Evolutionary conservation across 2,113 vertebrate species (phyloP).

Genomic region (Danionella cerebrum): DNA sequence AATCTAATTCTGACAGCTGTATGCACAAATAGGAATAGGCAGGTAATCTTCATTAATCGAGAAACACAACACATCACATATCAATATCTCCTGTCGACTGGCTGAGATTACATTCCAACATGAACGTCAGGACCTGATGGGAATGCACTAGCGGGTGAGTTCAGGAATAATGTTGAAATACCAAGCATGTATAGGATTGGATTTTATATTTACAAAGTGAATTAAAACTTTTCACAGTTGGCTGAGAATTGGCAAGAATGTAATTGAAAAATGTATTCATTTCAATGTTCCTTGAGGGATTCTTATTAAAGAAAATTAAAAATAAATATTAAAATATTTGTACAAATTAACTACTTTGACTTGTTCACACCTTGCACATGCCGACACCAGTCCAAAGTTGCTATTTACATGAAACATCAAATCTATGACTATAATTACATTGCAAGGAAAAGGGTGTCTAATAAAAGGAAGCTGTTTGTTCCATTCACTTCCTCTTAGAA

Average conservation of each 20-base stretch:
- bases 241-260: neutral
- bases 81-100: slow-evolving; percentile 61
- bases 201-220: neutral
- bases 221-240: neutral
- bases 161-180: neutral
- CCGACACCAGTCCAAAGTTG: too few relatives aligned
- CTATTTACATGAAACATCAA: too few relatives aligned
- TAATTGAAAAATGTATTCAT: neutral
- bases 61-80: slow-evolving; percentile 61
- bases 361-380: too few relatives aligned
- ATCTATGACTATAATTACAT: too few relatives aligned
- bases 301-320: neutral
- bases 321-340: neutral
- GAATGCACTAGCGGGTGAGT: slow-evolving; percentile 47
- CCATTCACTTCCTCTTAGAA: too few relatives aligned
- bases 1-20: slow-evolving; percentile 65
- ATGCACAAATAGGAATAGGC: slow-evolving; percentile 65
- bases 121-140: slow-evolving; percentile 67
- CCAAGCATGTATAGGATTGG: neutral
- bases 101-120: slow-evolving; percentile 68
- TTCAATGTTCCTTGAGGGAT: neutral
- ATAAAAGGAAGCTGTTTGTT: too few relatives aligned
- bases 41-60: slow-evolving; percentile 64
- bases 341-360: too few relatives aligned
- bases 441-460: too few relatives aligned